These are phyloP conservation scores for Sebastes schlegelii DNA, from an alignment of 2,113 vertebrate genomes.

Conservation along the genomic window DNA sequence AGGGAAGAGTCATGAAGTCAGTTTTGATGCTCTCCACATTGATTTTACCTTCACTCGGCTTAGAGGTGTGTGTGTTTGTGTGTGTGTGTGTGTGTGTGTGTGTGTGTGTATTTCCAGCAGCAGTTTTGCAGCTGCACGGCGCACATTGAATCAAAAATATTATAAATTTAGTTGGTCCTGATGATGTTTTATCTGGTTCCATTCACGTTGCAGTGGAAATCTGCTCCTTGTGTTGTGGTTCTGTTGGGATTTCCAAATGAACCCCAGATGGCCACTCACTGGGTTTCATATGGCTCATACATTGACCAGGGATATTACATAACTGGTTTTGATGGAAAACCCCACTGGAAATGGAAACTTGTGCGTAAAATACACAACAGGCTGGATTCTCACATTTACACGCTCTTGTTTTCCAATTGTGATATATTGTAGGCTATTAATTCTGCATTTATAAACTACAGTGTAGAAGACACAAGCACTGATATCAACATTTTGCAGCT, in stretches of 20 bases:
- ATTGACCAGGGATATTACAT: constrained; percentile 37
- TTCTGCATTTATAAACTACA: too few relatives aligned
- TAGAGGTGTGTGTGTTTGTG: too few relatives aligned
- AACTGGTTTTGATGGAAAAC: constrained; percentile 16
- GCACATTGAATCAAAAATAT: background rate
- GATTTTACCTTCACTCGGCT: too few relatives aligned
- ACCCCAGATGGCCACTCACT: background rate
- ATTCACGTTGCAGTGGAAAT: constrained; percentile 11
- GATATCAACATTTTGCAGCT: background rate
- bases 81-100: too few relatives aligned
- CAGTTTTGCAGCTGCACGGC: background rate
- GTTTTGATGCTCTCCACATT: too few relatives aligned
- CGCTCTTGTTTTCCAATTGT: too few relatives aligned
- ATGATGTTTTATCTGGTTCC: background rate
- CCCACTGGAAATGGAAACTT: constrained; percentile 5
- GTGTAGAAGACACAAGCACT: too few relatives aligned
- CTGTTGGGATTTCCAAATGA: constrained; percentile 9
- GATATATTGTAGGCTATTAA: too few relatives aligned
- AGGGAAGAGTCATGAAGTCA: too few relatives aligned
- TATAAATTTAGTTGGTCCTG: background rate
- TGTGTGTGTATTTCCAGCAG: background rate
- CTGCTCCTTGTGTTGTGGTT: background rate
- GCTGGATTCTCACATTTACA: background rate
- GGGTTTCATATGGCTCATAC: constrained; percentile 17
- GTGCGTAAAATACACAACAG: background rate